Conservation (phyloP, 2,888 invertebrate genomes). For the Sipunculus nudus region DNA sequence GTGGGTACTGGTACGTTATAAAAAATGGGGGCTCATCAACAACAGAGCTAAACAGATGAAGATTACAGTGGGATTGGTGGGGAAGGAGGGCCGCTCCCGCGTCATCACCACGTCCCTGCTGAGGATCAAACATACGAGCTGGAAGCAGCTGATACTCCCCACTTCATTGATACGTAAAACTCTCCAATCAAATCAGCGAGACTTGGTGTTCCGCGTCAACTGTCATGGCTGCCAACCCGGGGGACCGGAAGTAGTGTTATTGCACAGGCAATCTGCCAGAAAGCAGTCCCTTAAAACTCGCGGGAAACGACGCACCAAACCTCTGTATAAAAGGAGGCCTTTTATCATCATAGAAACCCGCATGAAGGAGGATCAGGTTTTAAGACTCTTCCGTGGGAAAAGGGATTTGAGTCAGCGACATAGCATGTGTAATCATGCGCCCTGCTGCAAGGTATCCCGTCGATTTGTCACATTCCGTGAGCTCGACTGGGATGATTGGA, state of each 20-base stretch:
- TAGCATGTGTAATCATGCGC: too few relatives aligned
- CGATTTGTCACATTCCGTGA: slow-evolving; percentile 92
- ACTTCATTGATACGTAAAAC: slow-evolving; percentile 4
- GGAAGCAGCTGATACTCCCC: slow-evolving; percentile 18
- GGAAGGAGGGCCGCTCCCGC: neutral
- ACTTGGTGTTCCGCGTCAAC: slow-evolving; percentile 2
- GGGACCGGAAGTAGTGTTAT: neutral
- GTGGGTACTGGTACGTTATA: too few relatives aligned
- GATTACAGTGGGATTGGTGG: too few relatives aligned
- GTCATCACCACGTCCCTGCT: neutral
- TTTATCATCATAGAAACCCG: slow-evolving; percentile 11
- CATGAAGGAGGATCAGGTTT: too few relatives aligned
- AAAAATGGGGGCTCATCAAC: too few relatives aligned
- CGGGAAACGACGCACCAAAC: neutral
- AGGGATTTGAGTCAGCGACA: too few relatives aligned
- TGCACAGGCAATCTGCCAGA: too few relatives aligned
- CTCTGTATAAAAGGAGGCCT: slow-evolving; percentile 16
- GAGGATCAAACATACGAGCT: slow-evolving; percentile 19
- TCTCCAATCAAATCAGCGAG: neutral
- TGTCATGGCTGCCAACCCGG: slow-evolving; percentile 16
- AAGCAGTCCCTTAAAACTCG: neutral
- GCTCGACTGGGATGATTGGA: slow-evolving; percentile 95
- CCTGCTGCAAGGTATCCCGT: too few relatives aligned
- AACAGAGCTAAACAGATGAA: too few relatives aligned
- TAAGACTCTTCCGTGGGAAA: too few relatives aligned